Evolutionary conservation across 1,140 invertebrate species (phyloP), one percentile per base, ranked within the genome.

Genomic region (Leptinotarsa texana): DNA sequence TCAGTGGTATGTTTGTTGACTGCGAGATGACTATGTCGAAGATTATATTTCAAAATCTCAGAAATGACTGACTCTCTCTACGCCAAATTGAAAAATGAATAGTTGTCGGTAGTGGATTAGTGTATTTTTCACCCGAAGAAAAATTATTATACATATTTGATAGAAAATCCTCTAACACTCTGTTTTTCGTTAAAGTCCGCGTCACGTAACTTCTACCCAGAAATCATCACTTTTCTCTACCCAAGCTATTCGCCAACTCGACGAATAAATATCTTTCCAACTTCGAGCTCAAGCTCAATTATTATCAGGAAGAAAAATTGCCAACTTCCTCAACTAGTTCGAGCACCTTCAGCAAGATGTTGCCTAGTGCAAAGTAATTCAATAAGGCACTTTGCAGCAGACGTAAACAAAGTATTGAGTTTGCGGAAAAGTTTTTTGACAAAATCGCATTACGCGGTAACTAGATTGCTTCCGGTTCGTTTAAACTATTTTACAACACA

Each of bases 331-430:
- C 51, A 57, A 18, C 51, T 18, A 17, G 51, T n/a, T 57, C 51
- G 51, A 18, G 51, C 51, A 57, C 51, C 51, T 57, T 57, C 51
- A 57, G 51, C 51, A 57, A 18, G 51, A 57, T 57, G 51, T 57
- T 57, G 51, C 51, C 51, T 18, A 18, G 17, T 57, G 51, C 1
- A 57, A 5, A 57, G 51, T 57, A 57, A 57, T 57, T 57, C 51
- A 57, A 57, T 57, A 57, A 57, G 51, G 17, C 51, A 57, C 51
- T 18, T 57, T 18, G 15, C 51, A 57, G 51, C 51, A 57, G 51
- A 15, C 51, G 51, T 57, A 57, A 57, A 57, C 51, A 57, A 57
- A 57, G 51, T 57, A 57, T 57, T 57, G 51, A 57, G 51, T 57
- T 57, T 57, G 51, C 17, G 51, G 51, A 2, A 42, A 57, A 57